These are phyloP conservation scores for Cyprinus carpio DNA, from an alignment of 2,113 vertebrate genomes.

Conservation along the genomic window DNA sequence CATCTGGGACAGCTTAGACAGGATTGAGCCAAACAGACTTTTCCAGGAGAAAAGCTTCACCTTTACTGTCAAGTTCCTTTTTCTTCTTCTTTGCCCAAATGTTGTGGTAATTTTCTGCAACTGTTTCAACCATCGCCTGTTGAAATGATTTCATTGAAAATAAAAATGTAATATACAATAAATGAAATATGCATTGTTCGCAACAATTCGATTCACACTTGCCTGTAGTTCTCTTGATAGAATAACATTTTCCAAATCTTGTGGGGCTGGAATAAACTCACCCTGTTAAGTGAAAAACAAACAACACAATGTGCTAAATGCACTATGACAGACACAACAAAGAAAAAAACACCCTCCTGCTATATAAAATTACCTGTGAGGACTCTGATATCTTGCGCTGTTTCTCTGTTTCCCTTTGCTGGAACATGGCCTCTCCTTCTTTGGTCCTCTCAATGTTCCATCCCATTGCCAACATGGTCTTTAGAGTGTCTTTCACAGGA, in stretches of 20 bases:
- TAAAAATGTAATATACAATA: neutral
- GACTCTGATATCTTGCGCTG: conserved; percentile 81
- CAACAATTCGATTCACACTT: conserved; percentile 51
- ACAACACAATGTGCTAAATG: neutral
- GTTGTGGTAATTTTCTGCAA: conserved; percentile 98
- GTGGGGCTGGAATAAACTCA: conserved; percentile 84
- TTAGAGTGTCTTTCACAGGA: conserved; percentile 92
- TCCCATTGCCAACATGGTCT: conserved; percentile 91
- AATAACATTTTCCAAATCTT: conserved; percentile 87
- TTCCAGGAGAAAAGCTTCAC: conserved; percentile 56
- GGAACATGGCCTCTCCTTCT: conserved; percentile 84
- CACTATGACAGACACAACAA: neutral
- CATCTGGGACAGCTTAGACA: neutral
- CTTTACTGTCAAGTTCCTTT: conserved; percentile 88
- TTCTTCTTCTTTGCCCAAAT: conserved; percentile 99
- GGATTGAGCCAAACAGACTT: neutral
- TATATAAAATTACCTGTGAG: conserved; percentile 74
- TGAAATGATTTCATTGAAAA: neutral
- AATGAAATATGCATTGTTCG: neutral
- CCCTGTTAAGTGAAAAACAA: conserved; percentile 67
- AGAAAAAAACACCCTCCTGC: neutral
- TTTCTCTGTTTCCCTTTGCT: conserved; percentile 90
- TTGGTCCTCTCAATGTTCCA: conserved; percentile 93
- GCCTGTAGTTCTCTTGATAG: conserved; percentile 95
- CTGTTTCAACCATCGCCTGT: conserved; percentile 93